Evolutionary conservation across 2,888 invertebrate species (phyloP).

Genomic region (Trichogramma evanescens): DNA sequence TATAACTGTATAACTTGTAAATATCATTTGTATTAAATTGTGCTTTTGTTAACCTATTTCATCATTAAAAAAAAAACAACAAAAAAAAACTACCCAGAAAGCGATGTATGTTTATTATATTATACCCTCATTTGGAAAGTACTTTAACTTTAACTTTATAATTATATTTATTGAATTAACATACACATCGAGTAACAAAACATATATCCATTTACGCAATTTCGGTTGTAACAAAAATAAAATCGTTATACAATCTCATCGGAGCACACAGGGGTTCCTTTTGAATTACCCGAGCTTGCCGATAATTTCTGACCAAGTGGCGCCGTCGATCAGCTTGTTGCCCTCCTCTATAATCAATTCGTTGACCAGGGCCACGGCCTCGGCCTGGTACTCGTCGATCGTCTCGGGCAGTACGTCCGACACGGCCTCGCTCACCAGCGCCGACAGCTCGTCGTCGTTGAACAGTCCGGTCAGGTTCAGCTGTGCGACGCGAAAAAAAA

Average conservation of each 20-base stretch:
- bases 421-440: conserved; percentile 24
- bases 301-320: conserved; percentile 19
- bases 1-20: conserved; percentile 19
- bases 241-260: too few species aligned
- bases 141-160: too few species aligned
- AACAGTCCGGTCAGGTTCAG: conserved; percentile 28
- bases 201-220: too few species aligned
- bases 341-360: background rate
- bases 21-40: conserved; percentile 22
- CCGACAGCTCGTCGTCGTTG: conserved; percentile 27
- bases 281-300: too few species aligned
- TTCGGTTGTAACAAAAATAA: too few species aligned
- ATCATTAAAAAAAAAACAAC: too few species aligned
- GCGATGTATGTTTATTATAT: too few species aligned
- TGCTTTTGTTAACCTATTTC: conserved; percentile 20
- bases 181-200: too few species aligned
- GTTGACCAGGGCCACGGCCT: conserved; percentile 12
- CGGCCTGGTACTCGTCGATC: conserved; percentile 26
- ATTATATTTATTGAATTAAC: too few species aligned
- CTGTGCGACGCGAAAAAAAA: conserved; percentile 6
- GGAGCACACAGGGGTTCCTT: too few species aligned
- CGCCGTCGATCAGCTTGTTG: conserved; percentile 22
- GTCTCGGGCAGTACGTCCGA: conserved; percentile 26
- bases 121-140: too few species aligned
- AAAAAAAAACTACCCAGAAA: too few species aligned